Evolutionary conservation across 2,797 vertebrate genomes (phyloP).

Genomic region (Urophycis tenuis): DNA sequence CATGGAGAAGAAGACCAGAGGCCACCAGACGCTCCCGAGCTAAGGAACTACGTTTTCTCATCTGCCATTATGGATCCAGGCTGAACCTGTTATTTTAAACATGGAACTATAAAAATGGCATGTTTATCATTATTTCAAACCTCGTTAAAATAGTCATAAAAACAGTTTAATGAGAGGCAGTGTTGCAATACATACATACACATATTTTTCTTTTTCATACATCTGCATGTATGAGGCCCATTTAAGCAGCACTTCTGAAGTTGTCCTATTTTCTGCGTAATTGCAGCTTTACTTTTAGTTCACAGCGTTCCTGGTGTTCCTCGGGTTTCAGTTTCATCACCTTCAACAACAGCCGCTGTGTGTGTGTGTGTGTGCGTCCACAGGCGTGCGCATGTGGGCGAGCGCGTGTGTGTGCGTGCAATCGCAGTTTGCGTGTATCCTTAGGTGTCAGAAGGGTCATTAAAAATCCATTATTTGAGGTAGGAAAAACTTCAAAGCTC

Average conservation of each 20-base stretch:
- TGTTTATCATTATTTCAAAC: no score
- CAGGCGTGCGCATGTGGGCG: neutral
- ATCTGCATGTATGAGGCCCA: no score
- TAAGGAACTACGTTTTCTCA: slow-evolving; percentile 11
- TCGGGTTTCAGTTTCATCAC: neutral
- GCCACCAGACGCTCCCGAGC: slow-evolving; percentile 2
- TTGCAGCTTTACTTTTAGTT: neutral
- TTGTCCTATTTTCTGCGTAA: neutral
- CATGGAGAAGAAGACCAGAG: slow-evolving; percentile 52
- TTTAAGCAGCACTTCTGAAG: no score
- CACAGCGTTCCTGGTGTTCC: no score
- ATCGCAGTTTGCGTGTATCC: neutral
- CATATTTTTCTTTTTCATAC: no score
- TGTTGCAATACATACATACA: no score
- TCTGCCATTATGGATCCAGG: neutral
- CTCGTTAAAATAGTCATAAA: no score
- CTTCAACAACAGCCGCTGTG: slow-evolving; percentile 17
- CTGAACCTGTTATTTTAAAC: no score
- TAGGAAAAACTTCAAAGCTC: slow-evolving; percentile 54
- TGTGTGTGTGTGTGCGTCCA: slow-evolving; percentile 26
- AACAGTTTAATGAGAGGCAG: no score
- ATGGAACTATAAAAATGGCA: no score
- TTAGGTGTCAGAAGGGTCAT: slow-evolving; percentile 41
- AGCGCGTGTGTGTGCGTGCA: slow-evolving; percentile 1
- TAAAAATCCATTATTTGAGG: slow-evolving; percentile 61